A percentile compares a stretch with the other conserved stretches of the same genome.
These are phyloP conservation scores for Caenorhabditis zanzibari DNA, from an alignment of 2,888 invertebrate genomes.

Conservation along the genomic window DNA sequence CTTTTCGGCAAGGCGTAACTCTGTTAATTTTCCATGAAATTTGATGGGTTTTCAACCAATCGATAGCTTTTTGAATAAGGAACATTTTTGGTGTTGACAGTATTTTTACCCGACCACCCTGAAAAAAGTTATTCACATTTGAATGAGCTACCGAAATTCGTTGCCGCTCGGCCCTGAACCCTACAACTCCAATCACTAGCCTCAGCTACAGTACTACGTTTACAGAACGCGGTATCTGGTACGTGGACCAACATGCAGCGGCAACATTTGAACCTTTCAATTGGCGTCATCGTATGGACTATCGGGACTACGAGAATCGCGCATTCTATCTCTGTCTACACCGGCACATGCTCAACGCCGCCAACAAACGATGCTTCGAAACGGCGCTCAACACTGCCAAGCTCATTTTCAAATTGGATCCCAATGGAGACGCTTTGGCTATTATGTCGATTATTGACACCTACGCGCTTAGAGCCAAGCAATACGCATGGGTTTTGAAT, in stretches of 20 bases:
- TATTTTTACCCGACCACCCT: too few species aligned
- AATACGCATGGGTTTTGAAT: slow-evolving; percentile 88
- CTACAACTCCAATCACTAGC: too few species aligned
- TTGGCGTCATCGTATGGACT: slow-evolving; percentile 86
- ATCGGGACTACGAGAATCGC: slow-evolving; percentile 90
- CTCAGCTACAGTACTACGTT: neutral
- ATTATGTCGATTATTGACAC: slow-evolving; percentile 90
- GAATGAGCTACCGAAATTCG: too few species aligned
- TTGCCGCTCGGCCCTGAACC: too few species aligned
- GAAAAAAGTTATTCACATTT: too few species aligned
- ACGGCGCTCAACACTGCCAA: slow-evolving; percentile 93
- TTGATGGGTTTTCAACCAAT: too few species aligned
- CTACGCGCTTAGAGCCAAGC: slow-evolving; percentile 89
- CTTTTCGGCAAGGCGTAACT: too few species aligned
- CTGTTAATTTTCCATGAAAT: too few species aligned
- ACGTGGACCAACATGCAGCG: slow-evolving; percentile 89
- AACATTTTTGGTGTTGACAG: too few species aligned
- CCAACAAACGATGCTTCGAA: slow-evolving; percentile 85
- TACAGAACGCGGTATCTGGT: slow-evolving; percentile 61
- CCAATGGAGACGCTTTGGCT: slow-evolving; percentile 88
- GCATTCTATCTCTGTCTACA: slow-evolving; percentile 90
- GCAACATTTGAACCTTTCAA: slow-evolving; percentile 89
- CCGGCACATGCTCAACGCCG: slow-evolving; percentile 89
- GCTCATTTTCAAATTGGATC: slow-evolving; percentile 89
- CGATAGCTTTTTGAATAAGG: too few species aligned